Conservation (phyloP, 2,797 vertebrate genomes). For the Onychomys torridus region DNA sequence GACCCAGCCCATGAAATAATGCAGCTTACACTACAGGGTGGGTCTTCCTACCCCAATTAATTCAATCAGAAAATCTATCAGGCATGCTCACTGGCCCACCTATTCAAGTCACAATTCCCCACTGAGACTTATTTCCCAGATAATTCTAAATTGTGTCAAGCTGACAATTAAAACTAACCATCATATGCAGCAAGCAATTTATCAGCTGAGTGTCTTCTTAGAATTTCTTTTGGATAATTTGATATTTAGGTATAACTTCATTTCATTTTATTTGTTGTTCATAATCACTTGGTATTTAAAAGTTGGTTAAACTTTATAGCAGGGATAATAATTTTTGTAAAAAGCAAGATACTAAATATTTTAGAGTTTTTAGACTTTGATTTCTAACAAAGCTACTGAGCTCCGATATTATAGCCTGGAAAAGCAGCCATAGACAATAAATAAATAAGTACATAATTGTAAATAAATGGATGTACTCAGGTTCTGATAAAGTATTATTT, state of each 20-base stretch:
- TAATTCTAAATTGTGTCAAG: background rate
- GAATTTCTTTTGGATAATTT: background rate
- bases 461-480: background rate
- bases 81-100: background rate
- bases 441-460: background rate
- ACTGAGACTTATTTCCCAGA: background rate
- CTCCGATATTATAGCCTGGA: background rate
- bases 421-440: background rate
- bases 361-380: background rate
- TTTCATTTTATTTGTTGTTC: background rate
- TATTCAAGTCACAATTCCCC: background rate
- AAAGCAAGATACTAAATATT: background rate
- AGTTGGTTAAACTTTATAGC: background rate
- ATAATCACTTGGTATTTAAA: background rate
- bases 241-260: background rate
- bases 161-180: background rate
- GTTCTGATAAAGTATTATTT: background rate
- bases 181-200: background rate
- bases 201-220: background rate
- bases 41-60: background rate
- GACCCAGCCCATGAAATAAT: background rate
- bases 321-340: background rate
- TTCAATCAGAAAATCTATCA: background rate
- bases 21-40: background rate
- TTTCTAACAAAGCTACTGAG: background rate